phyloP scores from a whole-genome alignment of 2,797 vertebrate species.

The Discoglossus pictus region DNA sequence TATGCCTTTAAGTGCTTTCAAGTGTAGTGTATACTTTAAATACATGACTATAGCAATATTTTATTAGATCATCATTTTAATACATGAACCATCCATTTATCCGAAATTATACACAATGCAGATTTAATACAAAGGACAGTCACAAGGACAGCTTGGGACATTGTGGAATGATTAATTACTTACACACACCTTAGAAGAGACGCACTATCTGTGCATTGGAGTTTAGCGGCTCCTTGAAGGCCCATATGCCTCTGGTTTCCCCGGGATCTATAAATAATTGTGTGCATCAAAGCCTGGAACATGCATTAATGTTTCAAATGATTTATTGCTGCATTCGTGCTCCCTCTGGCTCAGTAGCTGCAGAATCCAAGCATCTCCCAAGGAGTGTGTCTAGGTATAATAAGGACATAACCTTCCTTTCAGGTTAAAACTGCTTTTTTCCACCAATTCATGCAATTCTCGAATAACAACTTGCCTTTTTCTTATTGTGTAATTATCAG shows the following conservation, averaged over 20 bases:
- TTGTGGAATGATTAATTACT: neutral
- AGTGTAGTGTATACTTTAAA: too few relatives aligned
- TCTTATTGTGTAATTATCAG: too few relatives aligned
- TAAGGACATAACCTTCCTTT: neutral
- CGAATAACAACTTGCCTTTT: too few relatives aligned
- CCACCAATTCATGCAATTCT: neutral
- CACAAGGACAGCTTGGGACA: neutral
- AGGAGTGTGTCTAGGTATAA: neutral
- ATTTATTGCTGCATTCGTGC: constrained; percentile 9
- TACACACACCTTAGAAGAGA: too few relatives aligned
- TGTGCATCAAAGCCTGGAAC: constrained; percentile 10
- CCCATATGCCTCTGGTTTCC: neutral
- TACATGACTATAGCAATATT: too few relatives aligned
- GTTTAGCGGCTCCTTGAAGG: neutral
- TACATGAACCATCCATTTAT: too few relatives aligned
- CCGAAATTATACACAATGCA: too few relatives aligned
- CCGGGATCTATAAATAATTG: constrained; percentile 25
- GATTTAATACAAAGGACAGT: constrained; percentile 6
- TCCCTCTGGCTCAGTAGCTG: neutral
- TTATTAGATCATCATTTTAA: too few relatives aligned
- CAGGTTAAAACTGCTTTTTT: constrained; percentile 1
- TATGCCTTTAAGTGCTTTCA: too few relatives aligned
- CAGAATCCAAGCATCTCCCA: too few relatives aligned
- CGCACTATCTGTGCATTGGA: neutral
- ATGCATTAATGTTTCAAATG: constrained; percentile 8